Evolutionary conservation across 1,140 invertebrate species (phyloP).

Genomic region (Meteorus sp.): DNA sequence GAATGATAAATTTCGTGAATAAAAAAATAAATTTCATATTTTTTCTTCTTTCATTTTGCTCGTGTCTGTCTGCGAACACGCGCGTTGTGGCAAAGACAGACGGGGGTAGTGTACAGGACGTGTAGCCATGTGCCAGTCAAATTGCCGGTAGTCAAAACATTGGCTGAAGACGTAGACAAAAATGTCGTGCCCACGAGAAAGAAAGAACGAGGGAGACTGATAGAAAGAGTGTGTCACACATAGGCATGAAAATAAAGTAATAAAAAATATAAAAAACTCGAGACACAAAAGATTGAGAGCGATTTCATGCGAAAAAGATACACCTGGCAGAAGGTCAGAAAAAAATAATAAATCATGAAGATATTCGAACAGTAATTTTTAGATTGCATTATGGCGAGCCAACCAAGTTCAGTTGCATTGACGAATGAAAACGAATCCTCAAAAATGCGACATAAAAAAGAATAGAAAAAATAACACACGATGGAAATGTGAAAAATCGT

Average conservation of each 20-base stretch:
- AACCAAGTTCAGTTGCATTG: neutral
- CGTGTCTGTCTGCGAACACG: constrained; percentile 2
- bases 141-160: constrained; percentile 27
- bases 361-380: too few species aligned
- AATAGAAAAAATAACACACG: neutral
- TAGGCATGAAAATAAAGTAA: too few species aligned
- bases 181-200: constrained; percentile 12
- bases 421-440: neutral
- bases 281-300: neutral
- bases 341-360: neutral
- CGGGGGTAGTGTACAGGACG: neutral
- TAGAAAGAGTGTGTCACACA: too few species aligned
- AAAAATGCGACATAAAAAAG: neutral
- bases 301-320: constrained; percentile 16
- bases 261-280: constrained; percentile 21
- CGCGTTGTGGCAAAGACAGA: constrained; percentile 1
- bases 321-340: constrained; percentile 20
- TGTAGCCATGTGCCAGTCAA: constrained; percentile 7
- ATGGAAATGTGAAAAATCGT: constrained; percentile 16
- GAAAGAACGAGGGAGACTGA: too few species aligned
- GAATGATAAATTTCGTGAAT: too few species aligned
- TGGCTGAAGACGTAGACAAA: constrained; percentile 19
- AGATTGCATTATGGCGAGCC: too few species aligned
- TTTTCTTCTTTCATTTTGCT: neutral
- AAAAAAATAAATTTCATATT: constrained; percentile 12